A percentile compares a stretch with the other conserved stretches of the same genome.
Conservation (phyloP, 2,113 vertebrate species). For the Dolichallabes microphthalmus region DNA sequence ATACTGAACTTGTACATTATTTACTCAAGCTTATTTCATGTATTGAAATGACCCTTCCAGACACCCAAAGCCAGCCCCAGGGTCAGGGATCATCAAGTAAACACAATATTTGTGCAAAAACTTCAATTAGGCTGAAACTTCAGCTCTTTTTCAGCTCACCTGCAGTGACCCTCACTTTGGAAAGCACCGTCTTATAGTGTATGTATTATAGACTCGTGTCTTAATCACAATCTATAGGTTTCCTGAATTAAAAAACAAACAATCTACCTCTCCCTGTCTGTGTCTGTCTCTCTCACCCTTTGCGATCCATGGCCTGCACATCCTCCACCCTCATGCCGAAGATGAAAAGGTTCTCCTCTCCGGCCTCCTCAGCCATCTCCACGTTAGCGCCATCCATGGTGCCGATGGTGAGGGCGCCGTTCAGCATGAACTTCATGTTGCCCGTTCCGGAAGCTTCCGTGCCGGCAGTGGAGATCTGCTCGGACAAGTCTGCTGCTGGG, state of each 20-base stretch:
- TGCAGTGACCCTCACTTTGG: too few species aligned
- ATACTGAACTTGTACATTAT: neutral
- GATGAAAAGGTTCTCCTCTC: constrained; percentile 87
- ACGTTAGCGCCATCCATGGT: constrained; percentile 89
- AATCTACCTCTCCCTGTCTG: neutral
- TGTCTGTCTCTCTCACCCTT: constrained; percentile 69
- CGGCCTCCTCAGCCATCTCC: constrained; percentile 88
- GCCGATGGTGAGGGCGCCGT: constrained; percentile 86
- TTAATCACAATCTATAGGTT: neutral
- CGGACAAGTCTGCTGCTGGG: constrained; percentile 82
- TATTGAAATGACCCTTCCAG: neutral
- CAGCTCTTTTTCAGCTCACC: too few species aligned
- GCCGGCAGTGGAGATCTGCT: constrained; percentile 89
- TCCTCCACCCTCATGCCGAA: constrained; percentile 85
- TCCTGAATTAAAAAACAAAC: neutral
- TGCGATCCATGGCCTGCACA: constrained; percentile 77
- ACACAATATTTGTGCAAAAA: neutral
- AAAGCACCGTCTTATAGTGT: too few species aligned
- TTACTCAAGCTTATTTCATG: neutral
- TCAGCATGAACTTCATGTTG: constrained; percentile 95
- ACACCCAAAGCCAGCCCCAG: neutral
- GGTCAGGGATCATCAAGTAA: neutral
- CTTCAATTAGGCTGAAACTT: neutral
- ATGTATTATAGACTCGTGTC: neutral
- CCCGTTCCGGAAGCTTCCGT: constrained; percentile 87